These are phyloP conservation scores for Micromussa lordhowensis DNA, from an alignment of 92 coral and sea anemone species.

Conservation along the genomic window DNA sequence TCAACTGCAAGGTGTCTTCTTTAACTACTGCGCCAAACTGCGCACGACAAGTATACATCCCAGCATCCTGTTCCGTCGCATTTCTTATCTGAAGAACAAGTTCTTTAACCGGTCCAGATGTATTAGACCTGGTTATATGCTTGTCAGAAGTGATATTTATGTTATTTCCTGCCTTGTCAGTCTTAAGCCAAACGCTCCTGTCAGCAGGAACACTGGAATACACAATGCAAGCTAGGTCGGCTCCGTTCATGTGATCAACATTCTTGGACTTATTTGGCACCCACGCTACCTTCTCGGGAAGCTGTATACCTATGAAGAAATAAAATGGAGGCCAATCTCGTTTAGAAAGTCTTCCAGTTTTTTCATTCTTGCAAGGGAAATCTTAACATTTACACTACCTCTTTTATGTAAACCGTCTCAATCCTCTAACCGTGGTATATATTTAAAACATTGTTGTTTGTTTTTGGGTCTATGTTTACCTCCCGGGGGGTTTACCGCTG, in stretches of 20 bases:
- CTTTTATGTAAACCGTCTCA: background rate
- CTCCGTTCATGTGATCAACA: slow-evolving; percentile 39
- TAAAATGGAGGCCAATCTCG: background rate
- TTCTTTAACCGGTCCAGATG: slow-evolving; percentile 1
- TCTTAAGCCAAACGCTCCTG: slow-evolving; percentile 45
- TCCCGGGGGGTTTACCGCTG: no score
- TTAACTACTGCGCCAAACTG: slow-evolving; percentile 3
- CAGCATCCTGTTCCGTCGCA: slow-evolving; percentile 58
- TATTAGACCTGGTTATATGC: background rate
- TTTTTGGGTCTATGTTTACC: no score
- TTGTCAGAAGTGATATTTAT: background rate
- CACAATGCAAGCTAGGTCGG: slow-evolving; percentile 43
- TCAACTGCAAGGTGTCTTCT: slow-evolving; percentile 29
- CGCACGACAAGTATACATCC: slow-evolving; percentile 62
- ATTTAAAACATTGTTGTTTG: no score
- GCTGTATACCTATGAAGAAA: background rate
- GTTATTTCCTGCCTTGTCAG: slow-evolving; percentile 19
- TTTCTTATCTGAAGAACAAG: slow-evolving; percentile 62
- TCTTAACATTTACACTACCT: background rate
- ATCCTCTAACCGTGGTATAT: background rate
- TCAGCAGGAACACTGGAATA: slow-evolving; percentile 6
- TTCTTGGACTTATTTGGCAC: slow-evolving; percentile 10
- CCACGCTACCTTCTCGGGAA: background rate
- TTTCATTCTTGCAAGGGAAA: background rate
- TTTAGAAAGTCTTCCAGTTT: background rate